Evolutionary conservation across 2,113 vertebrate species (phyloP).

Genomic region (Corapipo altera): DNA sequence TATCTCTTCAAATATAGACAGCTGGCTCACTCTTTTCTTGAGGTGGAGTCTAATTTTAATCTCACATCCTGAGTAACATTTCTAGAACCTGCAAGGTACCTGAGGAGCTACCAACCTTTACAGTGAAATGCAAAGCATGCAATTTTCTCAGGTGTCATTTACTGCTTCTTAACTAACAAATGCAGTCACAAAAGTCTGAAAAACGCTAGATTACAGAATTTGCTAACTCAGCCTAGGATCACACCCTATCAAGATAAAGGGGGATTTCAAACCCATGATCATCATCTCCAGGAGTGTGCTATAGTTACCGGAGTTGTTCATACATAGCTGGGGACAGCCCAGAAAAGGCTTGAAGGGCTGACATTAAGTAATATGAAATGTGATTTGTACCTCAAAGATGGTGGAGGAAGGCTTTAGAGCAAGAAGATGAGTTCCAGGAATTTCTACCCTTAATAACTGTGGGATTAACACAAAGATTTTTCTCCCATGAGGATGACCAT

Average conservation of each 20-base stretch:
- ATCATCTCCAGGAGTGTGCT: not conserved
- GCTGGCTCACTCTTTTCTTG: not conserved
- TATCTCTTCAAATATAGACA: not conserved
- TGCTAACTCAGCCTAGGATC: not conserved
- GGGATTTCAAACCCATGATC: not conserved
- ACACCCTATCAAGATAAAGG: not conserved
- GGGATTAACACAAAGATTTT: not conserved
- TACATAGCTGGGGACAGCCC: not conserved
- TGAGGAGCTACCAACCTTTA: not conserved
- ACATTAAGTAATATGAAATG: not conserved
- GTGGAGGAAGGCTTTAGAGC: not conserved
- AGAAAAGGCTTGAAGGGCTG: not conserved
- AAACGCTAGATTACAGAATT: not conserved
- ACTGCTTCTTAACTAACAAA: not conserved
- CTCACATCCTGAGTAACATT: not conserved
- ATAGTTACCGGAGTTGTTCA: not conserved
- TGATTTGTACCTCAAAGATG: not conserved
- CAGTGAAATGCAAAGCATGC: accelerated
- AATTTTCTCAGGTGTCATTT: not conserved
- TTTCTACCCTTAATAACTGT: not conserved
- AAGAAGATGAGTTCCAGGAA: not conserved
- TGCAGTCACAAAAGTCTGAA: not conserved
- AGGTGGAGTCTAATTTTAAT: not conserved
- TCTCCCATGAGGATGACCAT: not conserved
- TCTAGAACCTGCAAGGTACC: not conserved